A percentile compares a stretch with the other conserved stretches of the same genome.
phyloP scores from a whole-genome alignment of 1,140 invertebrate species.

The Bemisia tabaci region DNA sequence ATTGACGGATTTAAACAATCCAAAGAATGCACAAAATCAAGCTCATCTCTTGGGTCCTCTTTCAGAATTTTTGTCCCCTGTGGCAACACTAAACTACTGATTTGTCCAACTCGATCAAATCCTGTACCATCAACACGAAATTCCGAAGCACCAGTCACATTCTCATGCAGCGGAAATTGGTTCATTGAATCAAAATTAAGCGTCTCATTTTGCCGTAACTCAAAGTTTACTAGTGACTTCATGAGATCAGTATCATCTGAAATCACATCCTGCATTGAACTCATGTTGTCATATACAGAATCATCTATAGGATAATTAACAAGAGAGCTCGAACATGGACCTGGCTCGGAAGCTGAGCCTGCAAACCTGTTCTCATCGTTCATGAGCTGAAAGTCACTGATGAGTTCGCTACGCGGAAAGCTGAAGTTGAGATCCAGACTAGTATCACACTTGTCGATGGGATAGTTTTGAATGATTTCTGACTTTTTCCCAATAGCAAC shows the following conservation, averaged over 20 bases:
- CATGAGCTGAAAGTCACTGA: no score
- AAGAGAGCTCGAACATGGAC: not conserved
- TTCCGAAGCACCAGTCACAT: not conserved
- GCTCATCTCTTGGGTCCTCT: not conserved
- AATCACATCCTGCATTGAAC: not conserved
- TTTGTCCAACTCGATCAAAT: not conserved
- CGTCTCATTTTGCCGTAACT: not conserved
- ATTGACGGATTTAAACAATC: not conserved
- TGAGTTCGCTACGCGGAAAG: not conserved
- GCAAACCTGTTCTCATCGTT: not conserved
- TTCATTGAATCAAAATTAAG: not conserved
- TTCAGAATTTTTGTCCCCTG: not conserved
- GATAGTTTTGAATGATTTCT: not conserved
- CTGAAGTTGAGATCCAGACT: not conserved
- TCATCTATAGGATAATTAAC: not conserved
- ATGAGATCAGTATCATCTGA: not conserved
- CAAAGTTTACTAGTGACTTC: not conserved
- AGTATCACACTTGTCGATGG: not conserved
- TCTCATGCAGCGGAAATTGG: not conserved
- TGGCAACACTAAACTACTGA: not conserved
- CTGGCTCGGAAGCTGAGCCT: not conserved
- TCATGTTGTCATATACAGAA: not conserved
- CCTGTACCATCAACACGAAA: not conserved
- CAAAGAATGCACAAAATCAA: not conserved
- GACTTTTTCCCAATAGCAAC: not conserved